These are phyloP conservation scores for Antedon bifida DNA, from an alignment of 35 echinoderm and acorn worm species.

Conservation along the genomic window DNA sequence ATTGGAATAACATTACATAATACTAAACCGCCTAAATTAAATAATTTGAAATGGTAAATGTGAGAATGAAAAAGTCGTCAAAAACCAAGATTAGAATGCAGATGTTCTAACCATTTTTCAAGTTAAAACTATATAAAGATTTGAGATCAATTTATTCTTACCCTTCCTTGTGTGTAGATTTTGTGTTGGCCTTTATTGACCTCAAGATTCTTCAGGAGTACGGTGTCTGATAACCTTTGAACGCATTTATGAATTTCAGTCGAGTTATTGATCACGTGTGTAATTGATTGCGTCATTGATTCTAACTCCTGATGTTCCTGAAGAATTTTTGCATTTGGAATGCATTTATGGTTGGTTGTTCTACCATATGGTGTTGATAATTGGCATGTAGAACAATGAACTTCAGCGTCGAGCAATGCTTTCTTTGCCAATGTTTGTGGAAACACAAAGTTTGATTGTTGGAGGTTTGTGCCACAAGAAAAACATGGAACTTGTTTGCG, in stretches of 20 bases:
- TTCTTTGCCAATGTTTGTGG: not conserved
- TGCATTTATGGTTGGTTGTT: not conserved
- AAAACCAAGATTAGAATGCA: not conserved
- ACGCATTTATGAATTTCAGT: not conserved
- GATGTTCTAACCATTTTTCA: too few species aligned
- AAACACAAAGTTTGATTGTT: not conserved
- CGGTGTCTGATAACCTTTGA: not conserved
- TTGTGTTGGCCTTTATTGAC: not conserved
- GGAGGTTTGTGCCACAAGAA: not conserved
- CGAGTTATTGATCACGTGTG: not conserved
- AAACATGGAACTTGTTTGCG: not conserved
- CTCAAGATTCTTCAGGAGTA: not conserved
- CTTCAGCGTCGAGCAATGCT: not conserved
- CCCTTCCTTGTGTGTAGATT: not conserved
- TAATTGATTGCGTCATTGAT: not conserved
- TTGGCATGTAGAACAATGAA: not conserved
- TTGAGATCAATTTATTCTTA: not conserved
- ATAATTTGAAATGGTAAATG: not conserved
- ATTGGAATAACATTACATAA: not conserved
- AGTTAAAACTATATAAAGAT: not conserved
- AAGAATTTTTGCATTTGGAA: not conserved
- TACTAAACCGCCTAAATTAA: not conserved
- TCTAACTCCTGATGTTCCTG: not conserved
- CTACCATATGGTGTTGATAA: too few species aligned
- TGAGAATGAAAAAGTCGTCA: not conserved